A percentile compares a stretch with the other conserved stretches of the same genome.
Evolutionary conservation across 2,113 vertebrate species (phyloP).

Genomic region (Chiloscyllium plagiosum): DNA sequence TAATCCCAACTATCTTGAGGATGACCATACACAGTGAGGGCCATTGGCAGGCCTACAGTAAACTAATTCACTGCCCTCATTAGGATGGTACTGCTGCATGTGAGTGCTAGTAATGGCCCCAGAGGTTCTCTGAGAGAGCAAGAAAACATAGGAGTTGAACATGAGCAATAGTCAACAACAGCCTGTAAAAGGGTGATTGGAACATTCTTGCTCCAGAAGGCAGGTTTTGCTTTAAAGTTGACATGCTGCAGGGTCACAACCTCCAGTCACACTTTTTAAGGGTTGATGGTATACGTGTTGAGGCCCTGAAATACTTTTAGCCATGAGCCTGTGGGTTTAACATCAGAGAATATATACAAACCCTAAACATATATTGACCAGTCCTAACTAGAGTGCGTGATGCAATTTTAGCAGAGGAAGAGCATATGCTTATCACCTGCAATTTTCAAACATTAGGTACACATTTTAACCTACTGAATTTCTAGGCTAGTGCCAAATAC

Average conservation of each 20-base stretch:
- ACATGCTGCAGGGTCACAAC: background rate
- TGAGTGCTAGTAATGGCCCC: background rate
- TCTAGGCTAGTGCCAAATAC: background rate
- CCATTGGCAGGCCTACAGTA: background rate
- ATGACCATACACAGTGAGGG: background rate
- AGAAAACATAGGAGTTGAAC: too few relatives aligned
- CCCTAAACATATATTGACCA: background rate
- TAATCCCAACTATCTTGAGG: background rate
- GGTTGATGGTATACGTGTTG: background rate
- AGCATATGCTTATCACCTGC: background rate
- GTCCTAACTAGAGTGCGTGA: background rate
- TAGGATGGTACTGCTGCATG: background rate
- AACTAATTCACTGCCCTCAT: background rate
- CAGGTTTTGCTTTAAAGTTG: background rate
- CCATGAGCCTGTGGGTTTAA: background rate
- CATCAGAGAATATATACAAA: background rate
- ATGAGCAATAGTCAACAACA: background rate
- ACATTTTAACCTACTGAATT: background rate
- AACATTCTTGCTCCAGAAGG: background rate
- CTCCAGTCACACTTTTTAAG: background rate
- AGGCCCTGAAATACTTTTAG: background rate
- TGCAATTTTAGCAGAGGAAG: background rate
- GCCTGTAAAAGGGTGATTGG: background rate
- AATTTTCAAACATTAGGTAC: background rate
- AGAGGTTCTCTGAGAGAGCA: background rate